phyloP scores from a whole-genome alignment of 2,113 vertebrate species.

The Ictalurus punctatus region DNA sequence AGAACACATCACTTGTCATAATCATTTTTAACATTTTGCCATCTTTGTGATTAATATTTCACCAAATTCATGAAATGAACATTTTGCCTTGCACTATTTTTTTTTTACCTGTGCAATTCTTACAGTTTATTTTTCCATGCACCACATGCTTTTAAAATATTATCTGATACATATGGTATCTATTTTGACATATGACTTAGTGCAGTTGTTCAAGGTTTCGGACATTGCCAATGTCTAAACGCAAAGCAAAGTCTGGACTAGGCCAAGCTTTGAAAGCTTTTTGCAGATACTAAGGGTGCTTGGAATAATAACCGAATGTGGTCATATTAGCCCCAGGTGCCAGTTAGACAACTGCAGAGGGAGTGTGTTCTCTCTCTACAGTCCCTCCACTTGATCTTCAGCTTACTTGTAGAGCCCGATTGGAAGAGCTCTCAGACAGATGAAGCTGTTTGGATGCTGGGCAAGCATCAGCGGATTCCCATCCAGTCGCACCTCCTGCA shows the following conservation, averaged over 20 bases:
- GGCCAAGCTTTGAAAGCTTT: conserved; percentile 25
- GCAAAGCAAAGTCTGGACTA: conserved; percentile 1
- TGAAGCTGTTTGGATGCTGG: conserved; percentile 85
- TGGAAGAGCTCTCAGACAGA: conserved; percentile 83
- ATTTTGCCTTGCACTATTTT: background rate
- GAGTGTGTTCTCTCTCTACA: conserved; percentile 4
- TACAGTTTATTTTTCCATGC: background rate
- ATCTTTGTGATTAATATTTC: background rate
- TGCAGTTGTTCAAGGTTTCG: background rate
- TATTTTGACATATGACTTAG: background rate
- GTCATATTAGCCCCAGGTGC: conserved; percentile 6
- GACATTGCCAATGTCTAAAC: background rate
- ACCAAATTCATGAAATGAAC: background rate
- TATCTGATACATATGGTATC: background rate
- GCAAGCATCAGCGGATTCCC: conserved; percentile 84
- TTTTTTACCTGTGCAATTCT: background rate
- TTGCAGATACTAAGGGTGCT: conserved; percentile 10
- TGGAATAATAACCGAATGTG: background rate
- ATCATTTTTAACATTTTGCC: background rate
- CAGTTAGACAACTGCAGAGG: conserved; percentile 8
- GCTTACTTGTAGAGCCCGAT: conserved; percentile 82
- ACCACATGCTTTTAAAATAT: conserved; percentile 17
- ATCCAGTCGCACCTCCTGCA: conserved; percentile 86
- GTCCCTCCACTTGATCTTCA: background rate
- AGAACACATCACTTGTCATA: background rate